Evolutionary conservation across 2,888 invertebrate species (phyloP).

Genomic region (Catotricha subobsoleta): DNA sequence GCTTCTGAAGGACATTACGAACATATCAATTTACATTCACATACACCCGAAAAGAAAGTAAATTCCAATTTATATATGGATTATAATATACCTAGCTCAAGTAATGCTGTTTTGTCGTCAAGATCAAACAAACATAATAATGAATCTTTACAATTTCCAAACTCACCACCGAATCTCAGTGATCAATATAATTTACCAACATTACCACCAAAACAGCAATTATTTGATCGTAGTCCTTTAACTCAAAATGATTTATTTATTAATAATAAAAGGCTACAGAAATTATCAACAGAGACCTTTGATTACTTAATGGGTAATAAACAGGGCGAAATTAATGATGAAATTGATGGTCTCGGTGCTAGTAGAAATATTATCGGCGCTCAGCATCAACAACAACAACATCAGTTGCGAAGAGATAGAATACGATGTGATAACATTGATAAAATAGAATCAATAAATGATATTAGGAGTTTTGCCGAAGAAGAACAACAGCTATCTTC

Average conservation of each 20-base stretch:
- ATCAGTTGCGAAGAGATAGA: not conserved
- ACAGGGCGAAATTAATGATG: constrained; percentile 4
- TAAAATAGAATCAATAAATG: not conserved
- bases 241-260: not conserved
- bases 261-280: constrained; percentile 14
- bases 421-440: not conserved
- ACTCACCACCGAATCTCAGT: not conserved
- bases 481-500: not conserved
- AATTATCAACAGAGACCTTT: constrained; percentile 23
- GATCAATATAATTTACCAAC: not conserved
- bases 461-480: not conserved
- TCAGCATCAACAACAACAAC: not conserved
- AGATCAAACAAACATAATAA: constrained; percentile 6
- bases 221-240: not conserved
- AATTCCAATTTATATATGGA: constrained; percentile 1
- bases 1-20: too few relatives aligned
- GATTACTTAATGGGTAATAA: constrained; percentile 15
- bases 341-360: constrained; percentile 7
- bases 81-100: not conserved
- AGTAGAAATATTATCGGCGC: not conserved
- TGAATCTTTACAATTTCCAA: not conserved
- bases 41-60: constrained; percentile 11
- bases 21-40: constrained; percentile 11
- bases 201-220: not conserved
- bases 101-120: constrained; percentile 5